phyloP scores from a whole-genome alignment of 2,888 invertebrate species.

The Eulithis testata region DNA sequence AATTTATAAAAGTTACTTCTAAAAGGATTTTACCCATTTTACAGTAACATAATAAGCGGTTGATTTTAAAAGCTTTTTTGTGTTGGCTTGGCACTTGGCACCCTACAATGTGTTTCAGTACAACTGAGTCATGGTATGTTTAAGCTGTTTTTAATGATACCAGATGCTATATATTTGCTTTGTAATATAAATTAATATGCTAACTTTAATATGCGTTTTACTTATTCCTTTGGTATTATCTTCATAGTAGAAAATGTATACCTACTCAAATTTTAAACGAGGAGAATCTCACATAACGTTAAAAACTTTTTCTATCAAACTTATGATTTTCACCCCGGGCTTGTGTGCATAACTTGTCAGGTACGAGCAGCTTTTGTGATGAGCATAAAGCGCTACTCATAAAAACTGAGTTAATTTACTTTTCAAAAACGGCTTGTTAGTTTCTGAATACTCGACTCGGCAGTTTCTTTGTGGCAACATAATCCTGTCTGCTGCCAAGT shows the following conservation, averaged over 20 bases:
- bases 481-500: slow-evolving; percentile 31
- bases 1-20: too few species aligned
- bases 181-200: not conserved
- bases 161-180: not conserved
- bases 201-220: too few species aligned
- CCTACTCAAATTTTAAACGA: not conserved
- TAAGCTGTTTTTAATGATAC: slow-evolving; percentile 13
- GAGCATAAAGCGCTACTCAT: slow-evolving; percentile 13
- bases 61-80: slow-evolving; percentile 51
- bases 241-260: not conserved
- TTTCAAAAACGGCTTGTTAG: slow-evolving; percentile 29
- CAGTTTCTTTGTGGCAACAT: slow-evolving; percentile 32
- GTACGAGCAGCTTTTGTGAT: slow-evolving; percentile 9
- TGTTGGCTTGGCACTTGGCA: slow-evolving; percentile 47
- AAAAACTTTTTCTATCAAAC: not conserved
- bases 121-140: slow-evolving; percentile 31
- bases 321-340: slow-evolving; percentile 2
- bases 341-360: slow-evolving; percentile 13
- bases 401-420: slow-evolving; percentile 32
- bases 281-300: not conserved
- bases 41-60: slow-evolving; percentile 28
- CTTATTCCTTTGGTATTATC: too few species aligned
- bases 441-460: slow-evolving; percentile 16
- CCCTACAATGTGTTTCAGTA: slow-evolving; percentile 37
- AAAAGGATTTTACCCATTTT: too few species aligned